phyloP scores from a whole-genome alignment of 2,888 invertebrate genomes.

The Hylaea fasciaria region DNA sequence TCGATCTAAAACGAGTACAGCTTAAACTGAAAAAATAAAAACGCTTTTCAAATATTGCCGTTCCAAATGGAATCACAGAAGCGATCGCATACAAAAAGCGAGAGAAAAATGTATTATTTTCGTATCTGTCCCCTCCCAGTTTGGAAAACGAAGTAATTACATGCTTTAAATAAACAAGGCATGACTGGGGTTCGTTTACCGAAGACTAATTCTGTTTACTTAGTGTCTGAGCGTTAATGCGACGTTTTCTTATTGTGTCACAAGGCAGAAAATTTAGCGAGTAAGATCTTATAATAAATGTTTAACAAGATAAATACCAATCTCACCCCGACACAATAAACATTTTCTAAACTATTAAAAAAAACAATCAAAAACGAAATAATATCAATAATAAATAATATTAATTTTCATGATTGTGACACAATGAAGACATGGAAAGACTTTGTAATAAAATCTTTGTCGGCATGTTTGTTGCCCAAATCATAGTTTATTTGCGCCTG shows the following conservation, averaged over 20 bases:
- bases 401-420: no score
- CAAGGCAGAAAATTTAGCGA: conserved; percentile 36
- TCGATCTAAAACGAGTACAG: no score
- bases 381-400: no score
- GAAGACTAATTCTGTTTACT: conserved; percentile 66
- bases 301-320: no score
- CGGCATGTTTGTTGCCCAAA: no score
- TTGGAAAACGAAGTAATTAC: conserved; percentile 53
- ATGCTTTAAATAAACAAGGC: conserved; percentile 56
- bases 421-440: no score
- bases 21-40: neutral
- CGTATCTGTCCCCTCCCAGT: conserved; percentile 11
- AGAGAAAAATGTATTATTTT: conserved; percentile 26
- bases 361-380: no score
- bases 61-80: conserved; percentile 29
- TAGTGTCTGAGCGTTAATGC: conserved; percentile 62
- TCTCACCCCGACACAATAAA: no score
- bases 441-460: no score
- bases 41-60: conserved; percentile 29
- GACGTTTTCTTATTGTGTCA: conserved; percentile 48
- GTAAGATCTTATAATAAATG: neutral
- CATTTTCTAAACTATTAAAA: no score
- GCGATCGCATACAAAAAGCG: conserved; percentile 14
- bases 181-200: conserved; percentile 59
- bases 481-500: no score